Evolutionary conservation across 2,888 invertebrate species (phyloP).

Genomic region (Agrilus cyanescens): DNA sequence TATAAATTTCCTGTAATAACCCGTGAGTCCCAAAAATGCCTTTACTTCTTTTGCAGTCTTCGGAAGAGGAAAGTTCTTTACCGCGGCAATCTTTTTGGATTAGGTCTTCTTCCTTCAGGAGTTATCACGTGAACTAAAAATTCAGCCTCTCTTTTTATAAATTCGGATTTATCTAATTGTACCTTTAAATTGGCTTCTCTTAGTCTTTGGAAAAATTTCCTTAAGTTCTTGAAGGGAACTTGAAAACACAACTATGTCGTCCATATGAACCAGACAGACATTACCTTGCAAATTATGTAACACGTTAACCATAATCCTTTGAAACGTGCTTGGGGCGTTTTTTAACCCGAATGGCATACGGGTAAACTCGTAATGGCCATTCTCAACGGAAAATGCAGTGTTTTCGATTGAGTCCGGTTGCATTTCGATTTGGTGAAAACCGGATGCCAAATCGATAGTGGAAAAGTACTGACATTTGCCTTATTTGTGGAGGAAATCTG

Average conservation of each 20-base stretch:
- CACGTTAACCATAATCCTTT: conserved; percentile 17
- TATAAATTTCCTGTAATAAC: too few species aligned
- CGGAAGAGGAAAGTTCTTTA: conserved; percentile 13
- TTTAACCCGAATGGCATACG: conserved; percentile 21
- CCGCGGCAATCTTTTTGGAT: conserved; percentile 13
- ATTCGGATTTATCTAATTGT: conserved; percentile 15
- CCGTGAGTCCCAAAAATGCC: too few species aligned
- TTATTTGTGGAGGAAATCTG: conserved; percentile 20
- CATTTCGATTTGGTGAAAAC: conserved; percentile 22
- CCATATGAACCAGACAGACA: conserved; percentile 17
- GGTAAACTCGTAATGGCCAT: conserved; percentile 15
- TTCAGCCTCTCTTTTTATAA: conserved; percentile 11
- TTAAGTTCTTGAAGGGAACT: conserved; percentile 10
- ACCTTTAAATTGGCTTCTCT: conserved; percentile 14
- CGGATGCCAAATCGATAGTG: conserved; percentile 20
- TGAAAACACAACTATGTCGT: conserved; percentile 16
- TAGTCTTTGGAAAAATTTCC: conserved; percentile 10
- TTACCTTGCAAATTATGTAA: conserved; percentile 14
- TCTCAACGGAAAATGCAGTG: conserved; percentile 16
- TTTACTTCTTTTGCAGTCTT: conserved; percentile 10
- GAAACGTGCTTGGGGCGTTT: conserved; percentile 19
- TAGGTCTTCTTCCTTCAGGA: conserved; percentile 13
- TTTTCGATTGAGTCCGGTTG: conserved; percentile 14
- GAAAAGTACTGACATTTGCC: conserved; percentile 21
- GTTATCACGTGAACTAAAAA: conserved; percentile 14